Conservation (phyloP, 2,797 vertebrate species). For the Sebastes iracundus region DNA sequence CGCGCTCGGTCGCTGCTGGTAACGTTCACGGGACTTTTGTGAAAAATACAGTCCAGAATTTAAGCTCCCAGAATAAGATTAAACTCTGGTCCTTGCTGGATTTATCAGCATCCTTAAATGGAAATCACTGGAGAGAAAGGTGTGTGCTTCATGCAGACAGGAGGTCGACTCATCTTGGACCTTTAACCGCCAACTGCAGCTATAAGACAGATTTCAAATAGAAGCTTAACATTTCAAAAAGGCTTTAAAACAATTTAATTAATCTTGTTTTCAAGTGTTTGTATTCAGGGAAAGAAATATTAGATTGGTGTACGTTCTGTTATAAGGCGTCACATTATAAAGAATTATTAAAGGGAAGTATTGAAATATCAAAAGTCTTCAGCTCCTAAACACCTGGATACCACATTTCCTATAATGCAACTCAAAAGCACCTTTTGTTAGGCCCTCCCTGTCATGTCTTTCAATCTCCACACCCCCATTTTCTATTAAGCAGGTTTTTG, state of each 20-base stretch:
- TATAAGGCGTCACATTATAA: not conserved
- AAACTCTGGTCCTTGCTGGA: slow-evolving; percentile 48
- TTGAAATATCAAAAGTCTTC: too few species aligned
- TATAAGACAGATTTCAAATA: slow-evolving; percentile 43
- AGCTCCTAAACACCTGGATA: not conserved
- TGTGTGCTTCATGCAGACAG: slow-evolving; percentile 42
- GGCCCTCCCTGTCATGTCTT: not conserved
- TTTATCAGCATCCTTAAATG: slow-evolving; percentile 59
- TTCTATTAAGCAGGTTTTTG: too few species aligned
- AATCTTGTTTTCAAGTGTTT: slow-evolving; percentile 21
- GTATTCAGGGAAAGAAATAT: not conserved
- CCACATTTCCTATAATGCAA: not conserved
- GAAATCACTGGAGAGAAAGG: slow-evolving; percentile 50
- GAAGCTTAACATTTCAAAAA: slow-evolving; percentile 30
- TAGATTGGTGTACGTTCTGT: not conserved
- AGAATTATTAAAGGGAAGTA: not conserved
- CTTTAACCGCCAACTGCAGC: slow-evolving; percentile 21
- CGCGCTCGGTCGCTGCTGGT: slow-evolving; percentile 42
- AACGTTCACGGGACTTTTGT: slow-evolving; percentile 50
- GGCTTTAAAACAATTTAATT: slow-evolving; percentile 49
- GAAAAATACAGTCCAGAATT: slow-evolving; percentile 56
- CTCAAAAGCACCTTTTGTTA: not conserved
- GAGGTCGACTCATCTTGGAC: slow-evolving; percentile 37
- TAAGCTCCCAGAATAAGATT: slow-evolving; percentile 64
- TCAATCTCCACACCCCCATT: too few species aligned